Base-by-base conservation (phyloP, 23 tunicate species). In the Halocynthia aurantium region DNA sequence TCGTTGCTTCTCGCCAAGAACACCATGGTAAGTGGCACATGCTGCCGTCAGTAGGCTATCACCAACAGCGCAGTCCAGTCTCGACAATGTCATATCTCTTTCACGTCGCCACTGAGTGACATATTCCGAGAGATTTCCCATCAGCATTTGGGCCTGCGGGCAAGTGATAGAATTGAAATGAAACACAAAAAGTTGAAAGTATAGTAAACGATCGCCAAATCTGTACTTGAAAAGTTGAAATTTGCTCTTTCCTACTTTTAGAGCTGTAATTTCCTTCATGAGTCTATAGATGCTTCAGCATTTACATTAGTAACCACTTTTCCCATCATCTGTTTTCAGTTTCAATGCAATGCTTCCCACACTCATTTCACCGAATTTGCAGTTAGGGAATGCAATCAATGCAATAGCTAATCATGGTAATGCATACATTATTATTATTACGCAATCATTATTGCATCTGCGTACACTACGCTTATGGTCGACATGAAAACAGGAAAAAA, bases 31-130 rank as follows among this genome's bases (percentile, higher is more conserved):
- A 7, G 82, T 64, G 6, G 77, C 81, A 61, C 98, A 92, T 57
- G 92, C 98, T 53, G 98, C 87, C 6, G 79, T 68, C 6, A 92
- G 62, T 21, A 84, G 22, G 44, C 84, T 63, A 65, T 92, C 98
- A 6, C 98, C 98, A 12, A 86, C 68, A 8, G 92, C 85, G 9
- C 84, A 55, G 15, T 82, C 81, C 19, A 82, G 68, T 17, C 79
- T 54, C 0, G 75, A 66, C 20, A 52, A 56, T 52, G 90, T 77
- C 6, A 65, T 50, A 13, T 80, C 69, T 49, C 70, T 67, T 57
- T 77, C 75, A 50, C 66, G 76, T 50, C 66, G 61, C 92, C 92
- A 92, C 18, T 57, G 52, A 7, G 66, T 70, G 52, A 77, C 80
- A 69, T 86, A 82, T 18, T 86, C 88, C 52, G 73, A 53, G 70